Evolutionary conservation across 2,113 vertebrate species (phyloP), one percentile per base, ranked within the genome.

Genomic region (Glareola pratincola): DNA sequence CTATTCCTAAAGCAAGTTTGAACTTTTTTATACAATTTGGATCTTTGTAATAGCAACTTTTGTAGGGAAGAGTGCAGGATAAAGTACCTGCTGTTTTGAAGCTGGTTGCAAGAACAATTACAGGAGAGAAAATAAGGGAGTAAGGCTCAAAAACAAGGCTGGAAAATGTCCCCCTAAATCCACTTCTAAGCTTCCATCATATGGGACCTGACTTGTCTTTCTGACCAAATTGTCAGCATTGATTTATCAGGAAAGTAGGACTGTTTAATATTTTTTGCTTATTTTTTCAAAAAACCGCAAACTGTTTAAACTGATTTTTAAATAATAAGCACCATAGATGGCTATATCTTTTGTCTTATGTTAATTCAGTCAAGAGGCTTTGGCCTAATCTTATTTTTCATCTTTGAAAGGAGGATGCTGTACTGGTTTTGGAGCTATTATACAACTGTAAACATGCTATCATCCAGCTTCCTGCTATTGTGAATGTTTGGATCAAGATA

Each of bases 381-480:
- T 48, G 21, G 73, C 88, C 57, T 72, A 75, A 97, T 47, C 48
- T 92, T 94, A 45, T 24, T 94, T 94, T 94, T 85, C 37, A 85
- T 90, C 86, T 89, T 79, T 50, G 79, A 78, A 85, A 92, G 47
- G 53, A 97, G 80, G 67, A 83, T 76, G 69, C 41, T 80, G 78
- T 50, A 71, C 92, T 95, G 84, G 24, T 72, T 96, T 90, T 84
- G 72, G 77, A 94, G 71, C 84, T 51, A 73, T 80, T 80, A 69
- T 34, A 76, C n/a, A 50, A 22, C 14, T 90, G 29, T 95, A 96
- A 91, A 91, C 76, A 87, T 5, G 36, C 54, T 90, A 48, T 81
- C 83, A 88, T 94, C 85, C 94, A 84, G 54, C 81, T 98, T 98
- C 97, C 98, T 96, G 73, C 88, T 95, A 97, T 98, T 98, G 96